Evolutionary conservation across 2,113 vertebrate species (phyloP), one percentile per base, ranked within the genome.

Genomic region (Rutilus rutilus): DNA sequence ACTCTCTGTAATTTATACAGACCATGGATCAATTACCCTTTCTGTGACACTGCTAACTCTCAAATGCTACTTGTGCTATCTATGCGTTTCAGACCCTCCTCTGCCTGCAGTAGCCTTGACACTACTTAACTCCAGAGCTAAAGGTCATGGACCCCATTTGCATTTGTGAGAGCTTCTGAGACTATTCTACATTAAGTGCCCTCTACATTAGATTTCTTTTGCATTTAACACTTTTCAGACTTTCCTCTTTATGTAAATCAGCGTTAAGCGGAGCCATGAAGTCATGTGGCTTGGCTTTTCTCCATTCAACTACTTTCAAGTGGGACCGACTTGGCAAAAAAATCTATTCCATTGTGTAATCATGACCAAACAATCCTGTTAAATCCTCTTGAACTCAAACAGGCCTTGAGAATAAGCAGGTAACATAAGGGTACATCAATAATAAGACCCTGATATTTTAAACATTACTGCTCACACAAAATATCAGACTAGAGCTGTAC

Each of bases 291-390:
- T 73, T 74, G 67, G 65, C 77, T 50, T 17, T 71, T 21, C 23
- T 80, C 47, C 57, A 80, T 67, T 80, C 42, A 30, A 10, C 67
- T 19, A 84, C 23, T 5, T 54, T 57, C 39, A 73, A 80, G 77
- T 60, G 42, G 85, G 36, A n/a, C 23, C 52, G 59, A 77, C 59
- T 77, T 33, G n/a, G 65, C 7, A 50, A 30, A 59, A 60, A 60
- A 7, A 19, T 27, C 23, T 39, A 78, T 62, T 39, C 67, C 17
- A 78, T 36, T 64, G 30, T 78, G 60, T 59, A 33, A 82, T 73
- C 69, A 14, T 52, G 84, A 89, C 60, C n/a, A 39, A 83, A 69
- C 83, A 88, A 71, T 47, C 67, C 54, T 33, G 42, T 36, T 19
- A 76, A 67, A 88, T 84, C 76, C 80, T 65, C 50, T 71, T 39